Evolutionary conservation across 1,140 invertebrate genomes (phyloP).

Genomic region (Eumaeus atala): DNA sequence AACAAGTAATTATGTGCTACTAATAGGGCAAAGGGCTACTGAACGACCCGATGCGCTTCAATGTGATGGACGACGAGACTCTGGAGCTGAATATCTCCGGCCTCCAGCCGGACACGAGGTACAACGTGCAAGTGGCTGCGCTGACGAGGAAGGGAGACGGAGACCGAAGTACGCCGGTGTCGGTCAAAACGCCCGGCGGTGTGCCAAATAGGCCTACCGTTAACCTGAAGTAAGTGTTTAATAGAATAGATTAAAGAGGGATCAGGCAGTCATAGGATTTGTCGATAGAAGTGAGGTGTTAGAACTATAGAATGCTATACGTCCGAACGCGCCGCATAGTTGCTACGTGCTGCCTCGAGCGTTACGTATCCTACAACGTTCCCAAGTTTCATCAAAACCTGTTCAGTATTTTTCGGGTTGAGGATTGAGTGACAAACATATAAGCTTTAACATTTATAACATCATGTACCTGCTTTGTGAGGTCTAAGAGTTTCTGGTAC

Average conservation of each 20-base stretch:
- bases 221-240: conserved; percentile 83
- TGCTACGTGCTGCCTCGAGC: too few relatives aligned
- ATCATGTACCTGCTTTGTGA: too few relatives aligned
- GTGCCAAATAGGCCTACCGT: conserved; percentile 92
- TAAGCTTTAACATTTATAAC: too few relatives aligned
- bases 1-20: not conserved
- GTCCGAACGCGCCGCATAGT: too few relatives aligned
- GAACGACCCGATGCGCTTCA: conserved; percentile 88
- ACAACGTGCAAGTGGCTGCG: conserved; percentile 94
- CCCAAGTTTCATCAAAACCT: too few relatives aligned
- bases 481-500: too few relatives aligned
- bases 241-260: not conserved
- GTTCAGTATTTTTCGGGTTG: too few relatives aligned
- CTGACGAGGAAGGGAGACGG: conserved; percentile 96
- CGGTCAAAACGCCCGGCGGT: conserved; percentile 92
- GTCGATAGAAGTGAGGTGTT: too few relatives aligned
- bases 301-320: too few relatives aligned
- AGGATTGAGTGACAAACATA: too few relatives aligned
- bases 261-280: too few relatives aligned
- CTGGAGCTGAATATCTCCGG: conserved; percentile 89
- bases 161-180: conserved; percentile 86
- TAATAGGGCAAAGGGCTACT: conserved; percentile 83
- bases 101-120: conserved; percentile 93
- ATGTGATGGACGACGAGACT: conserved; percentile 85
- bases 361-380: too few relatives aligned